Evolutionary conservation across 1,140 invertebrate species (phyloP), one percentile per base, ranked within the genome.

Genomic region (Pemphigus obesinymphae): DNA sequence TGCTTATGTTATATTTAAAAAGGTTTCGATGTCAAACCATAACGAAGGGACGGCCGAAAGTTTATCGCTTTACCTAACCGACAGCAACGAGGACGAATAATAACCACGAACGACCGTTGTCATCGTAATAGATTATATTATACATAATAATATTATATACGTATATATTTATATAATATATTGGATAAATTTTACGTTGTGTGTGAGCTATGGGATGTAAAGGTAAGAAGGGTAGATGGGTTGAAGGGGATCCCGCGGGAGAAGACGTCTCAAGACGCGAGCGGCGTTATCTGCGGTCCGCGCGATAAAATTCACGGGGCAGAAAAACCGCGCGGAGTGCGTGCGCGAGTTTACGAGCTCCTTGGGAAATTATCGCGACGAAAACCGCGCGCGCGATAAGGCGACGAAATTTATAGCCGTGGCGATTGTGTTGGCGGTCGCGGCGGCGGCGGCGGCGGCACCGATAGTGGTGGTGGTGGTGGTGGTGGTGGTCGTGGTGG

Each of bases 331-430:
- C 40, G 40, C 40, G 40, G 20, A 45, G 68, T 5, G 37, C 40
- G 66, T 29, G 37, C 70, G 26, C 26, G 70, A 37, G 23, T 73
- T 73, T 73, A 73, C 70, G 70, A 73, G 73, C 31, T 76, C 29
- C 73, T 76, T 76, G 73, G 73, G 73, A 76, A 76, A 73, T 48
- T 23, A 50, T 73, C 45, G 50, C 45, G 50, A 76, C 73, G 45
- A 37, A 55, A 53, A 55, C 73, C 5, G 45, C 29, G 72, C 45
- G 10, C 43, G 72, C 73, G 73, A 76, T 76, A 76, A 76, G 73
- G 48, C 20, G 45, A 26, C 45, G 73, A 76, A 76, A 76, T 76
- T 50, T 55, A 55, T 53, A 17, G 45, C 48, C 23, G 23, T 7
- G 55, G 55, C 31, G 20, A 31, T 66, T 70, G 34, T 37, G 66